phyloP scores from a whole-genome alignment of 2,888 invertebrate species.

The Polyommatus iphigenia region DNA sequence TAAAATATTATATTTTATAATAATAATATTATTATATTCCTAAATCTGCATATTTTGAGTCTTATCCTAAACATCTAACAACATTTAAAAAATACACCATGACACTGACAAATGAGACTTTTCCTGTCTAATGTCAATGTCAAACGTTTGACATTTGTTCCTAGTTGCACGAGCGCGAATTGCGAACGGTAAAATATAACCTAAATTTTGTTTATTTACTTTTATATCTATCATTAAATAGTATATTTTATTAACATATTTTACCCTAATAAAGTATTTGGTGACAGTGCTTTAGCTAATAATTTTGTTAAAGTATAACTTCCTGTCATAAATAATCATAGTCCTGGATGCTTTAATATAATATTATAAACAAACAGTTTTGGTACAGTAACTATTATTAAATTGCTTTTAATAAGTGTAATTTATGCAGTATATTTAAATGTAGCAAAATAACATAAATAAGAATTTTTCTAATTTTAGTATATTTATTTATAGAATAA shows the following conservation, averaged over 20 bases:
- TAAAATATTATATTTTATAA: no score
- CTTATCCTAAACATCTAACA: neutral
- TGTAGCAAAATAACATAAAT: neutral
- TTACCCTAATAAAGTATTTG: neutral
- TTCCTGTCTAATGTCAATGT: neutral
- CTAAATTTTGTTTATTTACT: slow-evolving; percentile 34
- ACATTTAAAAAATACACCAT: no score
- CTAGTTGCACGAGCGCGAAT: slow-evolving; percentile 19
- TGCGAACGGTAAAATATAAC: slow-evolving; percentile 35
- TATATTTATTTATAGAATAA: neutral
- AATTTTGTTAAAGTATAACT: neutral
- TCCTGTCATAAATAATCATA: neutral
- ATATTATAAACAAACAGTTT: slow-evolving; percentile 6
- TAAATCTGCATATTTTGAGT: neutral
- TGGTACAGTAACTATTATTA: neutral
- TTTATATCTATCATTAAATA: neutral
- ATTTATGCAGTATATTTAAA: neutral
- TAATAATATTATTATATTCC: no score
- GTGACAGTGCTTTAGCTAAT: neutral
- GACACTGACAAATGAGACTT: no score
- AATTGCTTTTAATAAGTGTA: neutral
- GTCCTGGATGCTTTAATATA: no score
- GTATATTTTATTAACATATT: neutral
- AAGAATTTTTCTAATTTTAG: neutral
- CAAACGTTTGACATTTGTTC: neutral